phyloP scores from a whole-genome alignment of 2,113 vertebrate genomes.

The Dryoscopus gambensis region DNA sequence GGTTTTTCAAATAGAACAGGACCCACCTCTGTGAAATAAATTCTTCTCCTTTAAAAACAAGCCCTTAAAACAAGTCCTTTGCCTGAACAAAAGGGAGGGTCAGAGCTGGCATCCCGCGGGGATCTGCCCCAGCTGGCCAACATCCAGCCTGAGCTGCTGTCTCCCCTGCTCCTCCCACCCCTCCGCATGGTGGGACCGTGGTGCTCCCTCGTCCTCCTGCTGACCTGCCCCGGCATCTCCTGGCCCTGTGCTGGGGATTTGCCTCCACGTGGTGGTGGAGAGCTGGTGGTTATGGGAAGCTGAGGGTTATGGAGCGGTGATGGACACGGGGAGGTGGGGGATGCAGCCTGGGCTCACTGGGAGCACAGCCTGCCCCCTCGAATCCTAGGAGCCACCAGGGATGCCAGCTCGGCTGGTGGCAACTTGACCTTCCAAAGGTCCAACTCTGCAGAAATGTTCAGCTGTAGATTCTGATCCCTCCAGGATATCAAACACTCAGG shows the following conservation, averaged over 20 bases:
- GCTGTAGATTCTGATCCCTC: background rate
- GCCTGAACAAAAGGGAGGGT: background rate
- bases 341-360: background rate
- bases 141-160: background rate
- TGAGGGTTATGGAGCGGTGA: background rate
- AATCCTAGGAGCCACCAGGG: background rate
- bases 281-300: background rate
- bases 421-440: background rate
- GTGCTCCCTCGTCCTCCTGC: rapidly evolving
- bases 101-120: background rate
- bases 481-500: background rate
- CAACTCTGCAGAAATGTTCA: background rate
- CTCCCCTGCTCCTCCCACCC: background rate
- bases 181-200: too few species aligned
- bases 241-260: background rate
- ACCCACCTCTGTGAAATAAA: background rate
- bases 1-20: background rate
- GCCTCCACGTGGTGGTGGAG: background rate
- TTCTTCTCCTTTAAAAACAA: background rate
- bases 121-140: background rate
- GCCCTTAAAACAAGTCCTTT: background rate
- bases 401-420: background rate
- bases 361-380: background rate
- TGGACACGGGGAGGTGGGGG: background rate
- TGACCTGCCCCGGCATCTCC: background rate